These are phyloP conservation scores for Drosophila bunnanda DNA, from an alignment of 2,888 invertebrate genomes.

Conservation along the genomic window DNA sequence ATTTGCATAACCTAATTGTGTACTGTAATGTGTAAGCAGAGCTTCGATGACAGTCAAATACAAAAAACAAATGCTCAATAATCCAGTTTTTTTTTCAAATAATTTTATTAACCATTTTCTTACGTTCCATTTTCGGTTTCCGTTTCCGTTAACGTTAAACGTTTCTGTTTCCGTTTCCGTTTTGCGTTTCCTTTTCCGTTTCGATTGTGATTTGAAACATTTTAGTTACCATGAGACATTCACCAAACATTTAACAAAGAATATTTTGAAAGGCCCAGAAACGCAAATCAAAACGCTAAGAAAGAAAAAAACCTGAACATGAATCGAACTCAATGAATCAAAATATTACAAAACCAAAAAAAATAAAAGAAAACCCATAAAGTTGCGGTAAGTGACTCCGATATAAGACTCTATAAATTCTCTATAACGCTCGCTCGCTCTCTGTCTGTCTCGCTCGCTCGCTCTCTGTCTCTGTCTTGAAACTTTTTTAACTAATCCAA, in stretches of 20 bases:
- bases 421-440: constrained; percentile 58
- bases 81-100: constrained; percentile 20
- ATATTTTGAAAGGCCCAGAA: constrained; percentile 63
- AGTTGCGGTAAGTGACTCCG: constrained; percentile 74
- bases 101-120: constrained; percentile 5
- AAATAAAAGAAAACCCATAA: constrained; percentile 12
- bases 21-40: constrained; percentile 83
- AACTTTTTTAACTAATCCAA: constrained; percentile 46
- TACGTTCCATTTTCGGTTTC: constrained; percentile 21
- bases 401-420: constrained; percentile 47
- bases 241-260: constrained; percentile 67
- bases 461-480: constrained; percentile 56
- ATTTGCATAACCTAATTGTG: constrained; percentile 66
- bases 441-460: constrained; percentile 72
- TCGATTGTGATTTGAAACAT: constrained; percentile 17
- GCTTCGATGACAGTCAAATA: constrained; percentile 81
- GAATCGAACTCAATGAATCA: constrained; percentile 47
- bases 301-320: constrained; percentile 46
- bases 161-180: constrained; percentile 12
- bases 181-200: constrained; percentile 7
- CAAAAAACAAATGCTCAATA: constrained; percentile 63
- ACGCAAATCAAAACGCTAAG: constrained; percentile 52
- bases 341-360: constrained; percentile 18
- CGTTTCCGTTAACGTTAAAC: constrained; percentile 30
- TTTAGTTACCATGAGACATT: constrained; percentile 61